phyloP scores from a whole-genome alignment of 2,888 invertebrate species.

The Apeira syringaria region DNA sequence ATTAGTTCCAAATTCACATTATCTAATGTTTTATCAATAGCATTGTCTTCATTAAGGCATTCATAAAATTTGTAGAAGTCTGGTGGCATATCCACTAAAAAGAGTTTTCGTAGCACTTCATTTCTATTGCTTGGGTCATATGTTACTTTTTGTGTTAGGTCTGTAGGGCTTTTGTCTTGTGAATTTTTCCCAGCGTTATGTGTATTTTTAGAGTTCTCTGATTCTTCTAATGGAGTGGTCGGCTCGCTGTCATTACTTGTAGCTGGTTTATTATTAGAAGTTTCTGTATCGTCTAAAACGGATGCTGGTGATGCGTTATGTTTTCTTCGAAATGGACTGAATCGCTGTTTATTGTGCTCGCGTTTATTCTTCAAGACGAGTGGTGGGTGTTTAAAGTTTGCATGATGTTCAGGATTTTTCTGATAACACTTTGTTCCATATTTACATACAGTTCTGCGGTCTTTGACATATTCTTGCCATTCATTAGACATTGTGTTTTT shows the following conservation, averaged over 20 bases:
- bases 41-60: constrained; percentile 84
- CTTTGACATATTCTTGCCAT: constrained; percentile 59
- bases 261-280: not conserved
- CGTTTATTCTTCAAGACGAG: constrained; percentile 43
- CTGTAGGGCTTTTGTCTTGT: constrained; percentile 18
- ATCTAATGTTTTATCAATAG: constrained; percentile 85
- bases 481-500: constrained; percentile 64
- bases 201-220: not conserved
- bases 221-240: not conserved
- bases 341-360: constrained; percentile 42
- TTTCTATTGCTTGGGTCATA: constrained; percentile 69
- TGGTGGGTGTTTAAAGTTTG: constrained; percentile 89
- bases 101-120: constrained; percentile 87
- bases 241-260: not conserved
- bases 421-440: constrained; percentile 93
- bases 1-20: constrained; percentile 88
- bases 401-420: constrained; percentile 88
- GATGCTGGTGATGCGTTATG: constrained; percentile 1
- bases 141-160: constrained; percentile 51
- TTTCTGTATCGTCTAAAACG: not conserved
- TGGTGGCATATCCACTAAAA: constrained; percentile 93
- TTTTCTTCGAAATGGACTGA: constrained; percentile 40
- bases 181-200: not conserved
- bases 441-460: constrained; percentile 86
- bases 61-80: constrained; percentile 95